Evolutionary conservation across 1,140 invertebrate genomes (phyloP), one percentile per base, ranked within the genome.

Genomic region (Drosophila persimilis): DNA sequence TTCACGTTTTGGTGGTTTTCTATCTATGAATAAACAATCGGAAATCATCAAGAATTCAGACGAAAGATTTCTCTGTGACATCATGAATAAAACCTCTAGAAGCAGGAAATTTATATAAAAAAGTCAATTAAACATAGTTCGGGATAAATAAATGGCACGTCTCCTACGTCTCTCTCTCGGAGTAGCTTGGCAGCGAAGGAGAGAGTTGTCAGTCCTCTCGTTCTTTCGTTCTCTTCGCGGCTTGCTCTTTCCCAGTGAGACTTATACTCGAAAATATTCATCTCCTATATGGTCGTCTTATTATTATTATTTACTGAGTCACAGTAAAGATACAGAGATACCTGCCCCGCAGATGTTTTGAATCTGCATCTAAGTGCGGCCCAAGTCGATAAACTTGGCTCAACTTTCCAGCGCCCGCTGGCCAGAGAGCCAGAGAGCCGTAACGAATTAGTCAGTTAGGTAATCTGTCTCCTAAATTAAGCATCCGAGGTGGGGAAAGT

Each of bases 391-490:
- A 67, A 67, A 67, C 65, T 67, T 43, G 35, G 9, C 47, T 31
- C 15, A 4, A 15, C 41, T 46, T 52, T 47, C 15, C 50, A 29
- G 9, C 43, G 35, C 35, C 9, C 48, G 11, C 35, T 15, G 51
- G 9, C 45, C 24, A 11, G 8, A 26, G 17, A n/a, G 20, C 52
- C 24, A 26, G 24, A 20, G 24, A n/a, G 20, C 52, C 64, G 11
- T 43, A 35, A n/a, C 63, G 52, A 65, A 78, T 78, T 67, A 56
- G 69, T n/a, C 70, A 52, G 79, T 83, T 74, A 74, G 83, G 74
- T 83, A 78, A 83, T 81, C 73, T 81, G 69, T 78, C 60, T 81
- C 46, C 72, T 78, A 71, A 83, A 84, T 78, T 74, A 81, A 35
- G 41, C 74, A 55, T 52, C 45, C 56, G 46, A 29, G 26, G 43